These are phyloP conservation scores for Erpornis zantholeuca DNA, from an alignment of 2,113 vertebrate species.

Conservation along the genomic window DNA sequence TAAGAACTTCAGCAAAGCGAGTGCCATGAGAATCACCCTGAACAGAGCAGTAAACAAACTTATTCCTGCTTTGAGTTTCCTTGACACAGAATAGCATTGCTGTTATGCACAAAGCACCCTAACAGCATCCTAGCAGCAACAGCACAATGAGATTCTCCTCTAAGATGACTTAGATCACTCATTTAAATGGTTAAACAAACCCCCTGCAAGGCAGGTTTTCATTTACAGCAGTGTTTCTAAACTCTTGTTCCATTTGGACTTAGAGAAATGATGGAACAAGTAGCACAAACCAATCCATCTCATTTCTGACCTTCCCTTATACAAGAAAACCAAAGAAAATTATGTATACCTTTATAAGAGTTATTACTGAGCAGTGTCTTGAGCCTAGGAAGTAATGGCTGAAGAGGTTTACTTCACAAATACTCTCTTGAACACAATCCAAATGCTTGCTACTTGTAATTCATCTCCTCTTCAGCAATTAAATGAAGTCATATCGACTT, in stretches of 20 bases:
- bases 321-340: not conserved
- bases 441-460: not conserved
- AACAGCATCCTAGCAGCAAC: not conserved
- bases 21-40: not conserved
- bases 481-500: not conserved
- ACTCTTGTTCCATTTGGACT: not conserved
- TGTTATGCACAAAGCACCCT: not conserved
- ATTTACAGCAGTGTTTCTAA: not conserved
- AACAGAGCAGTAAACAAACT: not conserved
- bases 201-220: not conserved
- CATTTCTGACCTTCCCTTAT: not conserved
- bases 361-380: not conserved
- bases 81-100: not conserved
- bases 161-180: not conserved
- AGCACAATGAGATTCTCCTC: not conserved
- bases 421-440: not conserved
- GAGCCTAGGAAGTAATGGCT: not conserved
- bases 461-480: not conserved
- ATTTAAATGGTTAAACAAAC: not conserved
- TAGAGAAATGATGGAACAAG: not conserved
- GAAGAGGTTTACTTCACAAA: not conserved
- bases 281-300: not conserved
- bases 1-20: not conserved
- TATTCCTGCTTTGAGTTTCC: not conserved
- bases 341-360: not conserved